phyloP scores from a whole-genome alignment of 2,888 invertebrate genomes.

The Phyllotreta striolata region DNA sequence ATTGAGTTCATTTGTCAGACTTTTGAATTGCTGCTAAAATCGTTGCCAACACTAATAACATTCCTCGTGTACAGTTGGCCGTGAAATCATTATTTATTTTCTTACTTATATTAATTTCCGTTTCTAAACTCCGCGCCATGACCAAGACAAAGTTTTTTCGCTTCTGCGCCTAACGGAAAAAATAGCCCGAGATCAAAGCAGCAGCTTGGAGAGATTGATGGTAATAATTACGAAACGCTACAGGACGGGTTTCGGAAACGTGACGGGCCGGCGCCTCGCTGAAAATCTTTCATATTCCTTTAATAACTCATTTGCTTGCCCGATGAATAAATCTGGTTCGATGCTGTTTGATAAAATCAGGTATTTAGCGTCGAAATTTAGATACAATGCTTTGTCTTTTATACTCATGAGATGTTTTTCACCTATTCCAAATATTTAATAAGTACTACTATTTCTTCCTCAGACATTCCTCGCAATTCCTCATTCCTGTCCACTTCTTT shows the following conservation, averaged over 20 bases:
- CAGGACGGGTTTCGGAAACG: slow-evolving; percentile 11
- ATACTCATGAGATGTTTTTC: too few relatives aligned
- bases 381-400: too few relatives aligned
- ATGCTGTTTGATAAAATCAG: background rate
- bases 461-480: too few relatives aligned
- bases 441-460: too few relatives aligned
- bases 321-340: too few relatives aligned
- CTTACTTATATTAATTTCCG: slow-evolving; percentile 31
- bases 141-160: slow-evolving; percentile 23
- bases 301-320: too few relatives aligned
- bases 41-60: slow-evolving; percentile 33
- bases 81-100: slow-evolving; percentile 32
- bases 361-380: too few relatives aligned
- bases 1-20: slow-evolving; percentile 26
- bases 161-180: too few relatives aligned
- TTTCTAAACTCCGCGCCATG: slow-evolving; percentile 24
- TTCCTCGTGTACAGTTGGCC: slow-evolving; percentile 34
- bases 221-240: slow-evolving; percentile 9
- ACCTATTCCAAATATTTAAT: too few relatives aligned
- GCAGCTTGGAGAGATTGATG: slow-evolving; percentile 9
- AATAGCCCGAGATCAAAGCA: slow-evolving; percentile 7
- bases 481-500: too few relatives aligned
- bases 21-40: slow-evolving; percentile 20
- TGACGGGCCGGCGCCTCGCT: slow-evolving; percentile 6
- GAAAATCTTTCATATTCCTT: background rate